phyloP scores from a whole-genome alignment of 2,113 vertebrate species.

The Oophaga pumilio region DNA sequence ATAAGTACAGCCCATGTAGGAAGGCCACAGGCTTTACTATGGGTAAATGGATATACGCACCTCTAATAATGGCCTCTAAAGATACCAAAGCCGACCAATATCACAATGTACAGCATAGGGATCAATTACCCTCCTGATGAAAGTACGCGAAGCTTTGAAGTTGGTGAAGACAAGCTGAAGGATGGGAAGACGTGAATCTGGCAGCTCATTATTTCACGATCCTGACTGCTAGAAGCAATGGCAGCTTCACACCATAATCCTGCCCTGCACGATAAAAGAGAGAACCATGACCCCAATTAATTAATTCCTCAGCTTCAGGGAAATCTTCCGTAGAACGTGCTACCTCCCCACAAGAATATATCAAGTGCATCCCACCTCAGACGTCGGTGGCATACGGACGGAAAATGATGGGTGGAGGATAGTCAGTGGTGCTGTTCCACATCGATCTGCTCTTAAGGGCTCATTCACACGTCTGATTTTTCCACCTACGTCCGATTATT shows the following conservation, averaged over 20 bases:
- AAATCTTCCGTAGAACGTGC: not conserved
- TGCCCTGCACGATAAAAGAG: not conserved
- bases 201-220: constrained; percentile 16
- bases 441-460: not conserved
- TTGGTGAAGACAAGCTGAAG: constrained; percentile 37
- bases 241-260: constrained; percentile 21
- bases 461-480: too few species aligned
- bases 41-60: not conserved
- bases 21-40: not conserved
- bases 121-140: constrained; percentile 34
- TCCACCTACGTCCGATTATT: too few species aligned
- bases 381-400: not conserved
- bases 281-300: not conserved
- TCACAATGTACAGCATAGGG: not conserved
- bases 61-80: not conserved
- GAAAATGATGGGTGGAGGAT: not conserved
- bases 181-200: not conserved
- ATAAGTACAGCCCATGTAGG: not conserved
- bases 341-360: not conserved
- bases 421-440: not conserved
- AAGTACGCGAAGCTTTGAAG: constrained; percentile 30
- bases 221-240: constrained; percentile 1
- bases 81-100: not conserved
- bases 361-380: not conserved
- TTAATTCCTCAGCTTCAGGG: constrained; percentile 13